Evolutionary conservation across 2,113 vertebrate genomes (phyloP), one percentile per base, ranked within the genome.

Genomic region (Glaucomys volans): DNA sequence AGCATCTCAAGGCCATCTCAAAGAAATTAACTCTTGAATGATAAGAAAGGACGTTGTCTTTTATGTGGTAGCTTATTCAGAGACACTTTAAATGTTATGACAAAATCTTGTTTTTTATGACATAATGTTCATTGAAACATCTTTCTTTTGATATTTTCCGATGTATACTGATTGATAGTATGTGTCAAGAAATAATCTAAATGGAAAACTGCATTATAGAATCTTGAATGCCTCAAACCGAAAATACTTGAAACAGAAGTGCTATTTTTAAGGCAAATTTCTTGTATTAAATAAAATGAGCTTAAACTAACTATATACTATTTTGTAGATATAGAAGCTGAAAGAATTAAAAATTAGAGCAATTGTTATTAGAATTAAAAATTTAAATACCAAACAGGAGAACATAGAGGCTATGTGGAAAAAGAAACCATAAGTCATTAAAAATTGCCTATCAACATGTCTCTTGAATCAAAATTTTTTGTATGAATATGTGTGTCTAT

Each of bases 111-210:
- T 2, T 35, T 11, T 30, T 57, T 67, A 64, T 92, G 32, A 77
- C 9, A 54, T 71, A 44, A 77, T n/a, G n/a, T 92, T 76, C 44
- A 50, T 10, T 64, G 57, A 79, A 86, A 74, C 8, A 24, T 47
- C 32, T 92, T 62, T 84, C n/a, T 71, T 64, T 81, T 54, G 16
- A 84, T 4, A 42, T 2, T 44, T 77, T 13, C 40, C 85, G 72
- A 18, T 14, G 67, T 57, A 76, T 90, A 64, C 26, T 30, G 8
- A 71, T 47, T 16, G 40, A 42, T 71, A 22, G 6, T 42, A 35
- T 28, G 89, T 76, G 44, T 90, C 47, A 82, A 44, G 71, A 93
- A 97, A 90, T 80, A 71, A 40, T 85, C 52, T 28, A 37, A 54
- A 18, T 59, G 59, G 52, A 82, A 97, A 89, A 50, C 26, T 74